Conservation (phyloP, 2,888 invertebrate genomes). For the Orchesellides sinensis region DNA sequence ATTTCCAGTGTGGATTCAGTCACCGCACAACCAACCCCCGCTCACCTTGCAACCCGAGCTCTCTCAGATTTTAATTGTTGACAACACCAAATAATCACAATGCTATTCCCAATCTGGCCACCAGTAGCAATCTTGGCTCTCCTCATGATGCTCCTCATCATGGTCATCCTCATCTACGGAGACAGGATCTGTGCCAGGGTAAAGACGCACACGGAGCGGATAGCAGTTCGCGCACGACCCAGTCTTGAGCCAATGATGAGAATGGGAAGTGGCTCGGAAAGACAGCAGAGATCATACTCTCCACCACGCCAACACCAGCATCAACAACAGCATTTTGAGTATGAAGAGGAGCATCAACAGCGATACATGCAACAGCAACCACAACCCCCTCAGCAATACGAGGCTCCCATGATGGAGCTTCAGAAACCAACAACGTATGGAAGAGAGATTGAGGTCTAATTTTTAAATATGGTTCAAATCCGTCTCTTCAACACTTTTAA, state of each 20-base stretch:
- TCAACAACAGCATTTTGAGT: no score
- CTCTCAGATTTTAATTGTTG: slow-evolving; percentile 53
- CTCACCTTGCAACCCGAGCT: slow-evolving; percentile 73
- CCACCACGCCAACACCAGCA: slow-evolving; percentile 11
- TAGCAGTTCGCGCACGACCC: slow-evolving; percentile 31
- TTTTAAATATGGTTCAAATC: neutral
- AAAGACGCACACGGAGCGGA: slow-evolving; percentile 43
- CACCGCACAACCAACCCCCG: slow-evolving; percentile 89
- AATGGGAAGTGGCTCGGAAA: slow-evolving; percentile 37
- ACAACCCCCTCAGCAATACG: slow-evolving; percentile 14
- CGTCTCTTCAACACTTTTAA: neutral
- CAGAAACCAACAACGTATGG: slow-evolving; percentile 31
- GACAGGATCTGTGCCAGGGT: slow-evolving; percentile 81
- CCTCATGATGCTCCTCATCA: slow-evolving; percentile 86
- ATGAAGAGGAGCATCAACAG: no score
- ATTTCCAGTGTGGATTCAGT: slow-evolving; percentile 89
- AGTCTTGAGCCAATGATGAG: slow-evolving; percentile 53
- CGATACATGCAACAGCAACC: slow-evolving; percentile 3
- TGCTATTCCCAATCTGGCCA: slow-evolving; percentile 88
- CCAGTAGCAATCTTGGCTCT: slow-evolving; percentile 85
- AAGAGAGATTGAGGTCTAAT: slow-evolving; percentile 51
- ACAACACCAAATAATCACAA: slow-evolving; percentile 75
- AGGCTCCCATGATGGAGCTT: slow-evolving; percentile 21
- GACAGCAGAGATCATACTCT: neutral
- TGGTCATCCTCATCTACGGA: slow-evolving; percentile 86